Evolutionary conservation across 2,797 vertebrate species (phyloP).

Genomic region (Champsocephalus esox): DNA sequence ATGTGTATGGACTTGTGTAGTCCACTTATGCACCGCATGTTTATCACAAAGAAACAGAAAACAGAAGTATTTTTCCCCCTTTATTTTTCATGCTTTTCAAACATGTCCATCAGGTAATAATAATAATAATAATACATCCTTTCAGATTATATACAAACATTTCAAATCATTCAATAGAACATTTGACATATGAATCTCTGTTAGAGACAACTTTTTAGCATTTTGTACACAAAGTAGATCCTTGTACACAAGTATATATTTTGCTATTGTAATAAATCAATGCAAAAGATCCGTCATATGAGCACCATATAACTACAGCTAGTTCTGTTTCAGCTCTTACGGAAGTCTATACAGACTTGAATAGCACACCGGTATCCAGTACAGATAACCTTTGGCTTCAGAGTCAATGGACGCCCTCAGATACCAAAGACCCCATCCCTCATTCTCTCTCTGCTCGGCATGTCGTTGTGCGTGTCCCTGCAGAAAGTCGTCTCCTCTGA

Average conservation of each 20-base stretch:
- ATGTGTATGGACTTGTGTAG: too few species aligned
- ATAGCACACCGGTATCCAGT: slow-evolving; percentile 76
- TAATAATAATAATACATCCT: slow-evolving; percentile 63
- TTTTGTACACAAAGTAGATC: slow-evolving; percentile 85
- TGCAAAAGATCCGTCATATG: slow-evolving; percentile 83
- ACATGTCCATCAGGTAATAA: slow-evolving; percentile 59
- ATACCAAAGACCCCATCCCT: slow-evolving; percentile 65
- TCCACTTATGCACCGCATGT: not conserved
- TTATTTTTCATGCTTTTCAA: slow-evolving; percentile 79
- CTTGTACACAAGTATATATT: slow-evolving; percentile 83
- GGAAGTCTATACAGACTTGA: slow-evolving; percentile 81
- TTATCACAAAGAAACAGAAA: slow-evolving; percentile 21
- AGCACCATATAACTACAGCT: slow-evolving; percentile 81
- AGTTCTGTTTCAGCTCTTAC: slow-evolving; percentile 52
- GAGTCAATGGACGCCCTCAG: slow-evolving; percentile 62
- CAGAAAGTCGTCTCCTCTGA: slow-evolving; percentile 48
- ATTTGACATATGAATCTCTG: slow-evolving; percentile 87
- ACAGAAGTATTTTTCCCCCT: slow-evolving; percentile 40
- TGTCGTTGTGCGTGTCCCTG: slow-evolving; percentile 45
- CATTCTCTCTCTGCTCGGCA: slow-evolving; percentile 48
- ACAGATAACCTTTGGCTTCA: slow-evolving; percentile 51
- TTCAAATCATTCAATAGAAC: slow-evolving; percentile 88
- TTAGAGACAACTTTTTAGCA: slow-evolving; percentile 84
- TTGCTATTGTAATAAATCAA: slow-evolving; percentile 85
- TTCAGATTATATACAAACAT: slow-evolving; percentile 72